Conservation (phyloP, 2,113 vertebrate genomes). For the Lipotes vexillifer region DNA sequence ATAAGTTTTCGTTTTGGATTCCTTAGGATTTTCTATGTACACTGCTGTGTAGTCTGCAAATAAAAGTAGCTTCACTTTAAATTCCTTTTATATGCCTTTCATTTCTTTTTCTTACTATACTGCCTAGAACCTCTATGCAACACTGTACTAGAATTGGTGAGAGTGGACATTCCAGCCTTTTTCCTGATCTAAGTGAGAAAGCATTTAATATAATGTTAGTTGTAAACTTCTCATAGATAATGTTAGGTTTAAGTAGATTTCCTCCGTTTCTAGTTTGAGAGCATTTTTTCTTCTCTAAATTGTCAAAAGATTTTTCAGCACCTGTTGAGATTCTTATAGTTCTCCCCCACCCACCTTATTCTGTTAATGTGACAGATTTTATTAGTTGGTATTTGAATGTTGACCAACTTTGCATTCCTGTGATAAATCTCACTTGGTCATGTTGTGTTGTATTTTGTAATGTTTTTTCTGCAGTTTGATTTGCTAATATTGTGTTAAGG, state of each 20-base stretch:
- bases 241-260: neutral
- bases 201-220: neutral
- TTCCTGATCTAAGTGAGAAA: neutral
- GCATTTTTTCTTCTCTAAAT: neutral
- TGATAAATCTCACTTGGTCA: neutral
- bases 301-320: neutral
- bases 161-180: neutral
- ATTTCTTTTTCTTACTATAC: neutral
- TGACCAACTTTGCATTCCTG: neutral
- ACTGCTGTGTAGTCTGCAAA: neutral
- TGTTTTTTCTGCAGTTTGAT: neutral
- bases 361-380: neutral
- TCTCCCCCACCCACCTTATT: neutral
- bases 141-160: neutral
- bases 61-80: neutral
- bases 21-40: neutral
- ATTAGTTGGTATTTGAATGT: neutral
- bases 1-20: neutral
- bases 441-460: neutral
- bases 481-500: neutral
- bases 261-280: neutral
- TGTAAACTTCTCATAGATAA: neutral
- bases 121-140: neutral
- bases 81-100: neutral
- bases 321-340: neutral